Percentiles rank a stretch among this genome's conserved stretches.
These are phyloP conservation scores for Pristionchus mayeri DNA, from an alignment of 2,888 invertebrate species.

Conservation along the genomic window DNA sequence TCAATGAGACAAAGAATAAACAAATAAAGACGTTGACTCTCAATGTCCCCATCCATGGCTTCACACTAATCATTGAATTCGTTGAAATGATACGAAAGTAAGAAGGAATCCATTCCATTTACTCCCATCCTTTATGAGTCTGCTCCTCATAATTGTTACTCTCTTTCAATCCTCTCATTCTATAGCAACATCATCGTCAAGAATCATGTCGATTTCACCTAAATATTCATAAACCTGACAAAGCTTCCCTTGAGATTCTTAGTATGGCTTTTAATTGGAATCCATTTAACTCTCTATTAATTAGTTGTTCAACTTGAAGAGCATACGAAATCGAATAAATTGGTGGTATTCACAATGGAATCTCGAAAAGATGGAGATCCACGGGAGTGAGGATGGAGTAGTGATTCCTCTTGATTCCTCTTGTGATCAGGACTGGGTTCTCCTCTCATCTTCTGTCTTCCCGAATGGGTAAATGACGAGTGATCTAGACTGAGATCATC, in stretches of 20 bases:
- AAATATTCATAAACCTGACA: slow-evolving; percentile 9
- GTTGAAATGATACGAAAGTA: background rate
- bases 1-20: slow-evolving; percentile 6
- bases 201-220: slow-evolving; percentile 46
- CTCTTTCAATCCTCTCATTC: background rate
- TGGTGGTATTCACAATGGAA: too few relatives aligned
- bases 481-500: background rate
- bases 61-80: background rate
- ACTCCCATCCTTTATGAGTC: background rate
- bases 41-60: background rate
- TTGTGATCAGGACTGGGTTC: too few relatives aligned
- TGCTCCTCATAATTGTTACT: background rate
- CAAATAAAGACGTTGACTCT: background rate
- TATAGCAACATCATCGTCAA: background rate
- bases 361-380: too few relatives aligned
- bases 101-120: background rate
- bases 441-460: too few relatives aligned
- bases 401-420: too few relatives aligned
- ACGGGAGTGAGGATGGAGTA: too few relatives aligned
- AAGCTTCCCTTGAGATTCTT: too few relatives aligned
- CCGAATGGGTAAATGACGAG: background rate
- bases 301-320: too few relatives aligned
- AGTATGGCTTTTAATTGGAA: too few relatives aligned
- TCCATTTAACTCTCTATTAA: too few relatives aligned
- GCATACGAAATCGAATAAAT: too few relatives aligned